Conservation (phyloP, 2,113 vertebrate genomes). For the Miniopterus natalensis region DNA sequence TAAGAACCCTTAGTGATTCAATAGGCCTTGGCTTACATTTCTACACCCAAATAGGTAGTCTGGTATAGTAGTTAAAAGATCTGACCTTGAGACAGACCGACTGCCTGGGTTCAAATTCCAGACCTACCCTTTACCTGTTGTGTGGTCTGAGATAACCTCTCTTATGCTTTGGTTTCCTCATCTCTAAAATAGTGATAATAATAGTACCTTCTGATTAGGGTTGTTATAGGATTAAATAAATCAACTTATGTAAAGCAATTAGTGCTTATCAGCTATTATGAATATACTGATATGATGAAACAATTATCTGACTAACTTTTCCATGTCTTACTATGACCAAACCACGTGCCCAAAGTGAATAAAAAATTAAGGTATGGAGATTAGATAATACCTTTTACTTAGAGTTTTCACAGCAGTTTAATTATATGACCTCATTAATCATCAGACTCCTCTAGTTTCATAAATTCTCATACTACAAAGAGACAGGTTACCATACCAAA, state of each 20-base stretch:
- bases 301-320: neutral
- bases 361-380: constrained; percentile 38
- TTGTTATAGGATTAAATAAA: constrained; percentile 40
- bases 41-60: neutral
- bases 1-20: neutral
- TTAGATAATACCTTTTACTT: constrained; percentile 27
- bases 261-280: constrained; percentile 32
- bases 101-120: constrained; percentile 22
- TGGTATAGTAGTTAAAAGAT: neutral
- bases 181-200: constrained; percentile 53
- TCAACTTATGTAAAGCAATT: neutral
- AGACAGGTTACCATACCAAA: neutral
- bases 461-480: neutral
- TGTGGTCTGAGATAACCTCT: neutral
- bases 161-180: constrained; percentile 19
- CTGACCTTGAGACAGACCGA: neutral
- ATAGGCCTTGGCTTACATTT: neutral
- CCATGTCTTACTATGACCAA: neutral
- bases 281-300: constrained; percentile 26
- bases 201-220: constrained; percentile 7
- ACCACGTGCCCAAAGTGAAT: neutral
- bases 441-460: neutral
- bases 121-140: neutral
- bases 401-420: constrained; percentile 14
- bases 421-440: neutral